Conservation (phyloP, 2,888 invertebrate species). For the Oasisia sp. region DNA sequence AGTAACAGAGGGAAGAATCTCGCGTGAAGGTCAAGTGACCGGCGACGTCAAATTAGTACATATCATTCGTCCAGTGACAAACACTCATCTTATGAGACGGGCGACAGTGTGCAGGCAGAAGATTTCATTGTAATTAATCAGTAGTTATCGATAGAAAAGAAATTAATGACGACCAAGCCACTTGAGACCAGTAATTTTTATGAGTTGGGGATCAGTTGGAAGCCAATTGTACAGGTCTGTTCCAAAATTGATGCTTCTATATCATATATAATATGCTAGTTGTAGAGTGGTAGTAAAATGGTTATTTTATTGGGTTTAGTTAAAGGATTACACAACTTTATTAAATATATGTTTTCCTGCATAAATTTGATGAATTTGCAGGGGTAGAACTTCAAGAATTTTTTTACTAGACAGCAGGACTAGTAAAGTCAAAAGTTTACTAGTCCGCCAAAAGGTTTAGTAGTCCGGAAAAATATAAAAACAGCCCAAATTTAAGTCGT, state of each 20-base stretch:
- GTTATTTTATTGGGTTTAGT: neutral
- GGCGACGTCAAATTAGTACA: neutral
- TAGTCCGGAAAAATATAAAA: too few species aligned
- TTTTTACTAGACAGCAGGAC: too few species aligned
- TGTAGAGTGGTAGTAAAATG: neutral
- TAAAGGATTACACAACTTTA: neutral
- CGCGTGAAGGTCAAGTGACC: neutral
- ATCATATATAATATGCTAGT: too few species aligned
- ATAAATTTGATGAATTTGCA: neutral
- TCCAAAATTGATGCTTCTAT: neutral
- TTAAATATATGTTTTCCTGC: neutral
- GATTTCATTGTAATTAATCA: conserved; percentile 11
- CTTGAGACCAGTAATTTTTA: neutral
- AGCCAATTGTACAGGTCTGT: neutral
- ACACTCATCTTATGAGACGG: neutral
- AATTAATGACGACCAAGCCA: neutral
- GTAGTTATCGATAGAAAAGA: neutral
- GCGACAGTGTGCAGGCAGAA: neutral
- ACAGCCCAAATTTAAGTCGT: too few species aligned
- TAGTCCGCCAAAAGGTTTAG: too few species aligned
- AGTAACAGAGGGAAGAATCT: neutral
- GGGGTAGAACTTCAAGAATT: too few species aligned
- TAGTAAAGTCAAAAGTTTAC: too few species aligned
- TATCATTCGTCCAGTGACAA: neutral
- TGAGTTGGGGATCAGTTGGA: neutral